These are phyloP conservation scores for Spodoptera exigua DNA, from an alignment of 2,888 invertebrate genomes.

Conservation along the genomic window DNA sequence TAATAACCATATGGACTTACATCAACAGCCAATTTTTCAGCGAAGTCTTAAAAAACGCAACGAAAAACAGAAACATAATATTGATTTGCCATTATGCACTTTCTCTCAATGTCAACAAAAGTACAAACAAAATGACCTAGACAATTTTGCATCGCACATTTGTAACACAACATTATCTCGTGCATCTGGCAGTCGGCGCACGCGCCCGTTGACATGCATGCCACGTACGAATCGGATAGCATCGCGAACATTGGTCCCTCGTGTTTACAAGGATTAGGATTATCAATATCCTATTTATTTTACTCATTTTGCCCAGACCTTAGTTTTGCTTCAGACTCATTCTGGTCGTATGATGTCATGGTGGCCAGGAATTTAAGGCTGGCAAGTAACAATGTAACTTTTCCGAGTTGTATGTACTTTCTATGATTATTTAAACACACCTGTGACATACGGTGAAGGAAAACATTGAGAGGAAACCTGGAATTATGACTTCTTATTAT, in stretches of 20 bases:
- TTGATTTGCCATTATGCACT: slow-evolving; percentile 4
- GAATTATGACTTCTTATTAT: too few species aligned
- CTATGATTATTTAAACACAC: too few species aligned
- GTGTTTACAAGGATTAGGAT: slow-evolving; percentile 57
- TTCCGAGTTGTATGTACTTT: too few species aligned
- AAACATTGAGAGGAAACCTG: too few species aligned
- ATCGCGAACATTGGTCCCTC: slow-evolving; percentile 65
- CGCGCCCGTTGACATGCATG: slow-evolving; percentile 73
- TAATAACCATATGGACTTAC: too few species aligned
- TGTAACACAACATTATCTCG: slow-evolving; percentile 68
- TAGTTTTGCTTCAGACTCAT: too few species aligned
- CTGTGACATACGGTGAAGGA: too few species aligned
- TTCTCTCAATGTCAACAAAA: slow-evolving; percentile 36
- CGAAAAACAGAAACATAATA: slow-evolving; percentile 1
- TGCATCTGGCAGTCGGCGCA: slow-evolving; percentile 68
- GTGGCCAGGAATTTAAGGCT: too few species aligned
- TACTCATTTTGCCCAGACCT: slow-evolving; percentile 2
- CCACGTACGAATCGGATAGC: slow-evolving; percentile 69
- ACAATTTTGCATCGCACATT: slow-evolving; percentile 64
- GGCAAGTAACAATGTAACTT: too few species aligned
- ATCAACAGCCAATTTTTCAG: too few species aligned
- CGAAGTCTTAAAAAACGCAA: too few species aligned
- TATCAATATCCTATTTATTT: slow-evolving; percentile 42
- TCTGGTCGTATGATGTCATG: too few species aligned
- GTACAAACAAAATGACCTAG: slow-evolving; percentile 37